Conservation (phyloP, 1,140 invertebrate species). For the Diachasmimorpha longicaudata region DNA sequence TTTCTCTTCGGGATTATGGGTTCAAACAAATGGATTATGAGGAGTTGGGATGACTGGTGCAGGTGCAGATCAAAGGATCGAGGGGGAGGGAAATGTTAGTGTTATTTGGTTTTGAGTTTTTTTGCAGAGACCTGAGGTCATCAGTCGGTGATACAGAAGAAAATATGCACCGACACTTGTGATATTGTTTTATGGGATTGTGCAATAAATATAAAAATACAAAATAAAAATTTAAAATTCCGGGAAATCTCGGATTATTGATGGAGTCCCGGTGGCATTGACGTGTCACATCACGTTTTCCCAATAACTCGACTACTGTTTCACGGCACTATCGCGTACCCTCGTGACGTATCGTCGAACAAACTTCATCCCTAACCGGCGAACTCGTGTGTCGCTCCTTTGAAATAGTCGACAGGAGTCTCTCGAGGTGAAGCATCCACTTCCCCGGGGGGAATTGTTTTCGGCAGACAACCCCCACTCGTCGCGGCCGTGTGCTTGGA, state of each 20-base stretch:
- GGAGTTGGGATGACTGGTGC: background rate
- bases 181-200: background rate
- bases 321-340: background rate
- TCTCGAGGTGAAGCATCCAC: background rate
- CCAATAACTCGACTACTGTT: background rate
- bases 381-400: background rate
- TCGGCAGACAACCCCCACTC: background rate
- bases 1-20: background rate
- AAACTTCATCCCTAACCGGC: background rate
- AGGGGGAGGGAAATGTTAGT: too few relatives aligned
- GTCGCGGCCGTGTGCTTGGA: background rate
- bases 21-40: background rate
- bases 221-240: too few relatives aligned
- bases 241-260: background rate
- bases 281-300: background rate
- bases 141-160: background rate
- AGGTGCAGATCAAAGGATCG: background rate
- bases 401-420: conserved; percentile 5
- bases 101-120: too few relatives aligned
- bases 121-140: too few relatives aligned
- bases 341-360: background rate
- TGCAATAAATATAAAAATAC: too few relatives aligned
- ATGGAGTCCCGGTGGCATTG: background rate
- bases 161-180: too few relatives aligned
- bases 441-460: background rate